Evolutionary conservation across 2,888 invertebrate genomes (phyloP).

Genomic region (Drosophila quasianomalipes): DNA sequence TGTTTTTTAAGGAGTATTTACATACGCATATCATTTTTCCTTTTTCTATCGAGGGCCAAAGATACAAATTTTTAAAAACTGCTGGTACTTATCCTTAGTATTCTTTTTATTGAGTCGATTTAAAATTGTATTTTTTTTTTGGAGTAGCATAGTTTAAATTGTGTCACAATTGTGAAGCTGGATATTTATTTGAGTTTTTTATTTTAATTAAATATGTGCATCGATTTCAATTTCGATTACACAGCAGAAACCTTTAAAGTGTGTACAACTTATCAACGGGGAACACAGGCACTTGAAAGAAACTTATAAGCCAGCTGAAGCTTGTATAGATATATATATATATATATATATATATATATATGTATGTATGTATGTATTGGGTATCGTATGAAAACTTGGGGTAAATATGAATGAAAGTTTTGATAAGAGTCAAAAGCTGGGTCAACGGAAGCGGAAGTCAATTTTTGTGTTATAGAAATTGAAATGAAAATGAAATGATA

Average conservation of each 20-base stretch:
- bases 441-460: constrained; percentile 73
- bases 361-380: background rate
- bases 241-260: background rate
- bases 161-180: background rate
- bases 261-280: background rate
- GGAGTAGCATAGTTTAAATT: background rate
- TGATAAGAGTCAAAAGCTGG: constrained; percentile 52
- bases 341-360: background rate
- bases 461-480: constrained; percentile 66
- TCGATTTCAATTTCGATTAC: background rate
- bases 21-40: background rate
- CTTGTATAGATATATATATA: no score
- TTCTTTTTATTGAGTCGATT: background rate
- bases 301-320: background rate
- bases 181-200: background rate
- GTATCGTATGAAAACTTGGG: constrained; percentile 9
- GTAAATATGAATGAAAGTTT: constrained; percentile 42
- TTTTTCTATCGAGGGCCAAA: background rate
- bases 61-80: background rate
- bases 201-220: background rate
- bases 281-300: background rate
- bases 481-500: constrained; percentile 71
- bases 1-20: background rate
- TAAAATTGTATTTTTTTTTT: background rate
- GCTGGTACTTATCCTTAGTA: background rate